These are phyloP conservation scores for Arvicanthis niloticus DNA, from an alignment of 2,113 vertebrate genomes.

Conservation along the genomic window DNA sequence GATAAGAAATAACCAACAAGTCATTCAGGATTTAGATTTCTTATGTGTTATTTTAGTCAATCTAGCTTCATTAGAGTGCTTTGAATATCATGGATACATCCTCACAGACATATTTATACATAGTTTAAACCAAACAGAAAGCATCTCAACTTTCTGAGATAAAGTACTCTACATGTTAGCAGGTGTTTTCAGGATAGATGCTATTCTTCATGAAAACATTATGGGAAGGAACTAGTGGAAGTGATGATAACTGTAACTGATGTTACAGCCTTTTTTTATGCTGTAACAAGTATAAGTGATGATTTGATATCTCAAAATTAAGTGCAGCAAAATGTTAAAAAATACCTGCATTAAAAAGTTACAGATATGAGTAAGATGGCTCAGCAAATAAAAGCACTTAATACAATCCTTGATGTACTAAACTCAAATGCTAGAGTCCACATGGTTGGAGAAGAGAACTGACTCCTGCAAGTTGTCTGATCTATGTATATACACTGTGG, in stretches of 20 bases:
- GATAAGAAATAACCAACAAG: neutral
- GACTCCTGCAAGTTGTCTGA: neutral
- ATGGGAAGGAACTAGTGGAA: neutral
- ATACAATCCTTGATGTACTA: neutral
- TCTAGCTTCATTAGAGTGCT: neutral
- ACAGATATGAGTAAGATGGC: neutral
- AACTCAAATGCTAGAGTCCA: neutral
- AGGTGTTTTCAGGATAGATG: neutral
- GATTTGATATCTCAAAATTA: neutral
- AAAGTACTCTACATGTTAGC: neutral
- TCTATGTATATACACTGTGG: rapidly evolving
- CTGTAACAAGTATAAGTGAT: neutral
- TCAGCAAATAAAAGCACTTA: neutral
- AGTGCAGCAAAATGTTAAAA: neutral
- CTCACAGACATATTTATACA: neutral
- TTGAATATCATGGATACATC: neutral
- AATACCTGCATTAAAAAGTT: neutral
- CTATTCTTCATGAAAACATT: neutral
- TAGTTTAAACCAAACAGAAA: neutral
- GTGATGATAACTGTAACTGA: neutral
- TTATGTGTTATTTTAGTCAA: rapidly evolving
- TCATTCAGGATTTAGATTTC: neutral
- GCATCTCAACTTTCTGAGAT: neutral
- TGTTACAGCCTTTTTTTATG: neutral
- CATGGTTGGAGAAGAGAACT: too few relatives aligned